Percentiles rank a stretch among this genome's conserved stretches.
phyloP scores from a whole-genome alignment of 2,113 vertebrate species.

The Nannobrachium achirus region DNA sequence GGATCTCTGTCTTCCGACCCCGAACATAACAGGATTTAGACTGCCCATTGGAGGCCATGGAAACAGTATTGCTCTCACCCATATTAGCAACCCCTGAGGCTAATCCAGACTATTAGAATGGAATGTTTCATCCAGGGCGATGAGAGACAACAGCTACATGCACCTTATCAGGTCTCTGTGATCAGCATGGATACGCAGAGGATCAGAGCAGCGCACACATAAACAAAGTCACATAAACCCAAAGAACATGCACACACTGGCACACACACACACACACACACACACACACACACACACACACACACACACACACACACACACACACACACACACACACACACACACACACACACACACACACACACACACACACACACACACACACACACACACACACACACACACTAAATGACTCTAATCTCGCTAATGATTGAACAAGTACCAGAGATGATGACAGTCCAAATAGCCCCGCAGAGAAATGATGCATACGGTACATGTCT shows the following conservation, averaged over 20 bases:
- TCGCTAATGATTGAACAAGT: conserved; percentile 82
- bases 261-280: background rate
- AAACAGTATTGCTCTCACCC: conserved; percentile 30
- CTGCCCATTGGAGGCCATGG: background rate
- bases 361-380: background rate
- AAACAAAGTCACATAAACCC: conserved; percentile 41
- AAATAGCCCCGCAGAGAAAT: conserved; percentile 75
- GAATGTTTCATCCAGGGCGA: conserved; percentile 90
- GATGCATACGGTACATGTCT: conserved; percentile 57
- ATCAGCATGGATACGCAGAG: conserved; percentile 76
- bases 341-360: conserved; percentile 21
- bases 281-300: conserved; percentile 40
- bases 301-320: background rate
- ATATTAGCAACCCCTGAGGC: conserved; percentile 47
- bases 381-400: conserved; percentile 11
- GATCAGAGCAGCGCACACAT: background rate
- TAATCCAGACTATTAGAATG: conserved; percentile 82
- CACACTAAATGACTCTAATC: conserved; percentile 80
- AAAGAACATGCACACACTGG: conserved; percentile 30
- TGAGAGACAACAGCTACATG: conserved; percentile 85
- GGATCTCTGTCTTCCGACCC: background rate
- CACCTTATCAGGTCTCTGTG: conserved; percentile 84
- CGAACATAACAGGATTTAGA: background rate
- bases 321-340: conserved; percentile 13
- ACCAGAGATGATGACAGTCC: conserved; percentile 80